phyloP scores from a whole-genome alignment of 2,797 vertebrate genomes.

The Phyllotis vaccarum region DNA sequence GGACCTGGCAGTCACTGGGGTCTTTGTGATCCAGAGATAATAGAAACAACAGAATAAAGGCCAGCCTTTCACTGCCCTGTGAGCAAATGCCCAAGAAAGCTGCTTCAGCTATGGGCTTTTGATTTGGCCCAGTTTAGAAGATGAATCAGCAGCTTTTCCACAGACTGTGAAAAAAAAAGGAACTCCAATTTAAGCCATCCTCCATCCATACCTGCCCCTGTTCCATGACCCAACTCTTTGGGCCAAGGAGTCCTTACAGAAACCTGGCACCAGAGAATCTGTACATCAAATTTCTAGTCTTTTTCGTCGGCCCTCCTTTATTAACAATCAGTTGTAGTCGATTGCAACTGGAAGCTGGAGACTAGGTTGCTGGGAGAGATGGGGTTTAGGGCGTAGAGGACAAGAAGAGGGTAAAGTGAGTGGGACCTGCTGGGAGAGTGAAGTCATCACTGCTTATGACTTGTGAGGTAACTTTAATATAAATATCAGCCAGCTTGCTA shows the following conservation, averaged over 20 bases:
- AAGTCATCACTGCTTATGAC: not conserved
- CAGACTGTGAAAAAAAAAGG: not conserved
- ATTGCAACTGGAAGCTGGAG: slow-evolving; percentile 6
- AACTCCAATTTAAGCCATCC: slow-evolving; percentile 61
- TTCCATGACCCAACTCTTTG: not conserved
- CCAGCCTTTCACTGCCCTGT: not conserved
- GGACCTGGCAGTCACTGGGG: not conserved
- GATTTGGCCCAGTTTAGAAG: slow-evolving; percentile 72
- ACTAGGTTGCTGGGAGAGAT: not conserved
- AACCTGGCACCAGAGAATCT: slow-evolving; percentile 21
- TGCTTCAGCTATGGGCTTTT: slow-evolving; percentile 58
- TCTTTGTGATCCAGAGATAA: not conserved
- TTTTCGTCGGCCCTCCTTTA: slow-evolving; percentile 41
- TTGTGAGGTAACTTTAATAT: not conserved
- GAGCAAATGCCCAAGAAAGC: slow-evolving; percentile 48
- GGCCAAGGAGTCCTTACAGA: slow-evolving; percentile 20
- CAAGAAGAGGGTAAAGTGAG: not conserved
- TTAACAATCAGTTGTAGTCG: slow-evolving; percentile 12
- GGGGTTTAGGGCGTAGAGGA: not conserved
- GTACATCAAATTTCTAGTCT: slow-evolving; percentile 20
- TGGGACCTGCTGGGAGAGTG: not conserved
- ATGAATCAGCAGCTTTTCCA: slow-evolving; percentile 80
- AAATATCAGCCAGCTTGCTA: slow-evolving; percentile 4
- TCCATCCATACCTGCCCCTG: not conserved
- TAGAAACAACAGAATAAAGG: not conserved